A percentile compares a stretch with the other conserved stretches of the same genome.
Evolutionary conservation across 2,113 vertebrate species (phyloP).

Genomic region (Malaclemys terrapin): DNA sequence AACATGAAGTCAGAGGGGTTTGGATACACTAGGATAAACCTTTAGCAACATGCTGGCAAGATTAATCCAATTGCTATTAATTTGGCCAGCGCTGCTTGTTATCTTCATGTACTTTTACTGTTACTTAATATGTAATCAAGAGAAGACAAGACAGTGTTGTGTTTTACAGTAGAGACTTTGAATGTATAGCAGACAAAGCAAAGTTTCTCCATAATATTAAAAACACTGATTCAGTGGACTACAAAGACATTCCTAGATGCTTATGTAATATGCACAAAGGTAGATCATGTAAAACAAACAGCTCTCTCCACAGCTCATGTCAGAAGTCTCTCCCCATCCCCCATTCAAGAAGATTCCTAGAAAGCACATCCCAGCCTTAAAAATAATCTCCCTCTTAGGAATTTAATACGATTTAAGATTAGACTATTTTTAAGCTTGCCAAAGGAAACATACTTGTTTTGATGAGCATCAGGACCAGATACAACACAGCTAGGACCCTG

Average conservation of each 20-base stretch:
- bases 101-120: background rate
- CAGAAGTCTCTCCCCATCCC: background rate
- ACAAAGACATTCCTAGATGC: constrained; percentile 1
- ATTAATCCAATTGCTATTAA: background rate
- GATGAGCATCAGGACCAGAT: background rate
- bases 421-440: constrained; percentile 61
- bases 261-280: constrained; percentile 58
- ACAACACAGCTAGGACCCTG: background rate
- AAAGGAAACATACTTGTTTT: too few relatives aligned
- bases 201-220: background rate
- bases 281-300: constrained; percentile 39
- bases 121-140: background rate
- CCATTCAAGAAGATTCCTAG: constrained; percentile 63
- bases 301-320: background rate
- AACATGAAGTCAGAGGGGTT: accelerated
- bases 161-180: background rate
- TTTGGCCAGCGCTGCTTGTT: background rate
- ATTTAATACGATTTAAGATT: constrained; percentile 65
- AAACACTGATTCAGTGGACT: background rate
- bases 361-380: constrained; percentile 55
- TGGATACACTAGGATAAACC: background rate
- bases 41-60: too few relatives aligned
- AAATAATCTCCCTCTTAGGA: constrained; percentile 35
- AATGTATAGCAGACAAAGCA: background rate
- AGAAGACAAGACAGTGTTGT: background rate